Base-by-base conservation (phyloP, 2,888 invertebrate species). In the Laspeyria flexula region DNA sequence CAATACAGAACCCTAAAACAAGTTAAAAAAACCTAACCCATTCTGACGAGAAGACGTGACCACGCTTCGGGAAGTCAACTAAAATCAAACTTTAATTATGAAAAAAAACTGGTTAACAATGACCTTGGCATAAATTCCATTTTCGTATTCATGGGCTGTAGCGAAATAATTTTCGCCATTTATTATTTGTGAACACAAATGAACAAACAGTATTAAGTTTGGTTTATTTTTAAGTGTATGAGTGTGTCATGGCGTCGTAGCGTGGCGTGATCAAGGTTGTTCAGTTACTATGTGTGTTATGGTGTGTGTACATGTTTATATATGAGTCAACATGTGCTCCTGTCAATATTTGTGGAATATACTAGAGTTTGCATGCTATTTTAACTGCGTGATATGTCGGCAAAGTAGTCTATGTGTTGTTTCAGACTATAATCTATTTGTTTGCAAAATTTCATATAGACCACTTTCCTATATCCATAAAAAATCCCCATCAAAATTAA, bases 101-200 rank as follows among this genome's bases (percentile, higher is more conserved):
- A 44, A 23, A 45, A 43, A 50, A 37, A 37, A 51, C 27, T 51
- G 30, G 51, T 45, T 50, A 38, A 9, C 4, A 27, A 13, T 35
- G 31, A 13, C 51, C 51, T 51, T 45, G 51, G 31, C 34, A 27
- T 27, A 21, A 35, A 41, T 37, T 39, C 9, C 29, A 31, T 46
- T 41, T 35, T 13, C 35, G 38, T 41, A 55, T 44, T 46, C 41
- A 50, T 52, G 54, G 55, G 42, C 37, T 33, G 47, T 6, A n/a
- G 21, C 25, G 18, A 51, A 55, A 60, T 60, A 54, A 44, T 25
- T 40, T 52, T 42, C 13, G 42, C 47, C 45, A 45, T 35, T 42
- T 44, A 15, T 42, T 44, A 15, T 49, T 31, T 31, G 21, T 23
- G 35, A 6, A 38, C 40, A 52, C 13, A 50, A 25, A 41, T 63